Percentiles rank a stretch among this genome's conserved stretches.
phyloP scores from a whole-genome alignment of 2,888 invertebrate species.

The Macrosoma leucophasiata region DNA sequence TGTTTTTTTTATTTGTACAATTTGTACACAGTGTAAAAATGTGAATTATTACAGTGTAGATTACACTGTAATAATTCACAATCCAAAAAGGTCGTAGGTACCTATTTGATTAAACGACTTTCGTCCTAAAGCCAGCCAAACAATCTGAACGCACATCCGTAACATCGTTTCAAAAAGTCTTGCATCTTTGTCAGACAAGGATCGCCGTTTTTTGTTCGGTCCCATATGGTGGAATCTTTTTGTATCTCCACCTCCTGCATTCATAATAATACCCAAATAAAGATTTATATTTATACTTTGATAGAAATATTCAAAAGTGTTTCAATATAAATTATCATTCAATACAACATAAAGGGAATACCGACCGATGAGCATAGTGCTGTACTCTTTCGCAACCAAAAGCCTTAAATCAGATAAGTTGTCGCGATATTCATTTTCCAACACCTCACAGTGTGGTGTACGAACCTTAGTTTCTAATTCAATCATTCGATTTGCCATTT shows the following conservation, averaged over 20 bases:
- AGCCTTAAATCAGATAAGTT: constrained; percentile 76
- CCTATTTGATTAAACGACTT: constrained; percentile 77
- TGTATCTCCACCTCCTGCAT: constrained; percentile 62
- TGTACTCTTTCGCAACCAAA: constrained; percentile 78
- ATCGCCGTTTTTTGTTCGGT: constrained; percentile 68
- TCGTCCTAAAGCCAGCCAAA: constrained; percentile 79
- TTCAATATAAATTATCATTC: neutral
- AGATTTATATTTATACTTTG: no score
- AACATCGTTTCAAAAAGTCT: constrained; percentile 76
- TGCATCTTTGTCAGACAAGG: constrained; percentile 79
- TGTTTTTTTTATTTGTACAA: no score
- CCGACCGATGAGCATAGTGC: constrained; percentile 72
- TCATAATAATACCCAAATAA: constrained; percentile 11
- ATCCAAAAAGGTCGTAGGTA: no score
- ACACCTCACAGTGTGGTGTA: constrained; percentile 61
- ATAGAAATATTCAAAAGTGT: neutral
- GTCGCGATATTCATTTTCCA: constrained; percentile 66
- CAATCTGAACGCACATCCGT: constrained; percentile 75
- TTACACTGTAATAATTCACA: neutral
- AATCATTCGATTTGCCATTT: constrained; percentile 67
- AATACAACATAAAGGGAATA: constrained; percentile 1
- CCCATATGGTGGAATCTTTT: constrained; percentile 78
- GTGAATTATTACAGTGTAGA: neutral
- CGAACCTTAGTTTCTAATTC: constrained; percentile 70
- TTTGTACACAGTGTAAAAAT: neutral